Base-by-base conservation (phyloP, 2,888 invertebrate species). In the Nomada lathburiana region DNA sequence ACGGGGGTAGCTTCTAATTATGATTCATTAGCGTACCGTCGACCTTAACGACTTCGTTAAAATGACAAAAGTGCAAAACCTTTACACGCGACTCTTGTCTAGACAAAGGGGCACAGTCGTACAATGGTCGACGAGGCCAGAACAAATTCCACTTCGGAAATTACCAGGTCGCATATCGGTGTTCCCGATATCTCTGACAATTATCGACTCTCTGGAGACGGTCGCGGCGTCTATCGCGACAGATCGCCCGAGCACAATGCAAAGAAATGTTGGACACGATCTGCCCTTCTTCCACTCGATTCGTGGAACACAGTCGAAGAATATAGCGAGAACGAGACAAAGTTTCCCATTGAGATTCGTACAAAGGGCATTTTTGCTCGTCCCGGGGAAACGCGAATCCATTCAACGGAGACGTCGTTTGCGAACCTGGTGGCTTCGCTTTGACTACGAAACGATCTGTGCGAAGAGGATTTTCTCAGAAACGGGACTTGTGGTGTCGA, bases 91-190 rank as follows among this genome's bases (percentile, higher is more conserved):
- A 62, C 29, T n/a, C 69, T n/a, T 23, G 13, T 16, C n/a, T 20
- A 13, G 13, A 59, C 53, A 62, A 53, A 36, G 53, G 10, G 50
- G 55, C 42, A 36, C 29, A 52, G 16, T 44, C 20, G 29, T 11
- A 42, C 36, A 60, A 80, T 50, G 20, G 23, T 0, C 7, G 44
- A 10, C 36, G 20, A 18, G 26, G 62, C 13, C 26, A 18, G 67
- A 73, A 44, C 44, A 59, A 63, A 74, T 63, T 74, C 47, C 64
- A 50, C 68, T 47, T 23, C 67, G 83, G 76, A 82, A 82, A 82
- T 82, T 82, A 82, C 63, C 59, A 63, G 18, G 65, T 55, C 55
- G 44, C 50, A 9, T 29, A 65, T 70, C 50, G 67, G 20, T n/a
- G 47, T 18, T 36, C 18, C n/a, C 55, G 57, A 69, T 76, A 71